Conservation (phyloP, 2,113 vertebrate species). For the Thalassarche chlororhynchos region DNA sequence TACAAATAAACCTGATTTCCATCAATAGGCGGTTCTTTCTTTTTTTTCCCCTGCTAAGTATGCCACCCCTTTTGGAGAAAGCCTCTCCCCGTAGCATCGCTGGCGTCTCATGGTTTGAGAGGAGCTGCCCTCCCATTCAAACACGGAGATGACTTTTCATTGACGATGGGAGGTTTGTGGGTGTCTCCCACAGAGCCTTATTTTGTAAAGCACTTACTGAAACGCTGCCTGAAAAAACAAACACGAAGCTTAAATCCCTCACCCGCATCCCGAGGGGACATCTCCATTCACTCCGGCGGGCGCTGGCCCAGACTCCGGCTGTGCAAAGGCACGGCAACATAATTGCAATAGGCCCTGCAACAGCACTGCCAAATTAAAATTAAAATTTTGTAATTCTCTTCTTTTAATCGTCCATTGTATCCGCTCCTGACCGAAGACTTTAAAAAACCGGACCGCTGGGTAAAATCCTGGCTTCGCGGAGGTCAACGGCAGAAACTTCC, state of each 20-base stretch:
- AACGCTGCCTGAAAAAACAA: conserved; percentile 14
- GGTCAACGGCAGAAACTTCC: neutral
- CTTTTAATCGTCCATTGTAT: neutral
- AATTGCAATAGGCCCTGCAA: neutral
- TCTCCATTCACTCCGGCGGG: neutral
- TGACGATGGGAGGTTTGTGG: neutral
- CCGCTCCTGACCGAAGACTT: neutral
- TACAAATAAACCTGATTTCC: neutral
- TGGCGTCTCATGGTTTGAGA: neutral
- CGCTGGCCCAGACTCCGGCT: neutral
- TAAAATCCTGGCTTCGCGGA: neutral
- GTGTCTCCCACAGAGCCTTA: neutral
- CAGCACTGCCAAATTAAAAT: neutral
- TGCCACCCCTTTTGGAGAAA: neutral
- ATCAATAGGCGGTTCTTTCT: neutral
- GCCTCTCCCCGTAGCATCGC: rapidly evolving
- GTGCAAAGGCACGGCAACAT: neutral
- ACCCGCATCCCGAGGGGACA: neutral
- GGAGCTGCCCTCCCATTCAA: neutral
- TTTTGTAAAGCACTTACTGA: neutral
- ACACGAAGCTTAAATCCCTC: neutral
- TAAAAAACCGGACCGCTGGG: neutral
- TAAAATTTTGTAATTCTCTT: neutral
- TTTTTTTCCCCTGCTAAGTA: too few species aligned
- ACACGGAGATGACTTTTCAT: neutral